phyloP scores from a whole-genome alignment of 2,888 invertebrate species.

The Dasypogon diadema region DNA sequence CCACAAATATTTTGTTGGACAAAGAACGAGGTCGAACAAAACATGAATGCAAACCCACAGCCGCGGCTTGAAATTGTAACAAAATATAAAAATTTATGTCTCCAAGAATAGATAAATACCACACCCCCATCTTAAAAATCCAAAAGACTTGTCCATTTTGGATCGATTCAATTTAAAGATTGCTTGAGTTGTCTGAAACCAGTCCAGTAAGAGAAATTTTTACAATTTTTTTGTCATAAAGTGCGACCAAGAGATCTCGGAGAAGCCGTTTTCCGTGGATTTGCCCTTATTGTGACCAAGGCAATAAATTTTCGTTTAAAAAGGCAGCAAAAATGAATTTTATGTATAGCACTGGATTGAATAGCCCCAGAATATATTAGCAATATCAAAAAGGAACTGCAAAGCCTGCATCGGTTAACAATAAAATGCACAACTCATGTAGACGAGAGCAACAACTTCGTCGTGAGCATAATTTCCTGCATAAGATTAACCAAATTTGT shows the following conservation, averaged over 20 bases:
- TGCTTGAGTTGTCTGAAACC: background rate
- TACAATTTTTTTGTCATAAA: slow-evolving; percentile 44
- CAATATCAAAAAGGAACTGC: slow-evolving; percentile 47
- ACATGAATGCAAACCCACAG: too few species aligned
- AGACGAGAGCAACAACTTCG: slow-evolving; percentile 47
- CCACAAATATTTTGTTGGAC: too few species aligned
- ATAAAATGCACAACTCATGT: slow-evolving; percentile 50
- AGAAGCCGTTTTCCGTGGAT: slow-evolving; percentile 27
- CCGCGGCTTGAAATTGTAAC: too few species aligned
- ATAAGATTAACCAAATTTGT: slow-evolving; percentile 49
- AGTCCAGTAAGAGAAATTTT: slow-evolving; percentile 21
- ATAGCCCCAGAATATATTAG: slow-evolving; percentile 50
- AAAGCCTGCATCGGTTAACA: slow-evolving; percentile 27
- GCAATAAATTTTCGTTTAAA: slow-evolving; percentile 46
- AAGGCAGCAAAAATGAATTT: slow-evolving; percentile 50
- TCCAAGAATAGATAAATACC: slow-evolving; percentile 30
- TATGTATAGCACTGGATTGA: slow-evolving; percentile 48
- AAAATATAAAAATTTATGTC: too few species aligned
- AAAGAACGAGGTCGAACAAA: too few species aligned
- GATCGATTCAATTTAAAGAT: background rate
- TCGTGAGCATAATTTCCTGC: slow-evolving; percentile 49
- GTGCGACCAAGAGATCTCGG: slow-evolving; percentile 26
- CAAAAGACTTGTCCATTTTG: background rate
- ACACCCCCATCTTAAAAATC: slow-evolving; percentile 42
- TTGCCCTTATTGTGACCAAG: slow-evolving; percentile 42